phyloP scores from a whole-genome alignment of 2,888 invertebrate species.

The Ecdyonurus torrentis region DNA sequence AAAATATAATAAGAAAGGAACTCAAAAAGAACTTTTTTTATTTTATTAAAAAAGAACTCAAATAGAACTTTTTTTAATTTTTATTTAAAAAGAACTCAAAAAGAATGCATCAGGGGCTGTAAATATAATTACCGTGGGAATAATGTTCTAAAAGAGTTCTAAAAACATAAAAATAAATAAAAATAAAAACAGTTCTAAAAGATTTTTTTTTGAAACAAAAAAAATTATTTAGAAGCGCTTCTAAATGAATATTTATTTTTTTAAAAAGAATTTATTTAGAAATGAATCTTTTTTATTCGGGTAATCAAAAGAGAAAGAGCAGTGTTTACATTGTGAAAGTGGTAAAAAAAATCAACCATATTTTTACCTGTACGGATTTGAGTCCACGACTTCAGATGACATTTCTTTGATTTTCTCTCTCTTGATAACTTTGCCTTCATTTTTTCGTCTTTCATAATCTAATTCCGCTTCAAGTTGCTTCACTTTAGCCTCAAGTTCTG shows the following conservation, averaged over 20 bases:
- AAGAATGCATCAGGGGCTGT: too few species aligned
- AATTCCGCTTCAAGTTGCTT: neutral
- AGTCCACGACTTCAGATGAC: slow-evolving; percentile 93
- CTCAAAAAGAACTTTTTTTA: too few species aligned
- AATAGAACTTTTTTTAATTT: too few species aligned
- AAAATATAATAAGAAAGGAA: too few species aligned
- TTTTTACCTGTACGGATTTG: slow-evolving; percentile 87
- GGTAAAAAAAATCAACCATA: neutral
- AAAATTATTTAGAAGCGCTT: slow-evolving; percentile 10
- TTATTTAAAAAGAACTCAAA: too few species aligned
- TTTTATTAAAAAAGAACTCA: too few species aligned
- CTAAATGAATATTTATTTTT: slow-evolving; percentile 3
- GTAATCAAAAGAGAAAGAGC: slow-evolving; percentile 5
- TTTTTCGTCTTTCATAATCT: slow-evolving; percentile 29
- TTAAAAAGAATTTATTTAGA: slow-evolving; percentile 8
- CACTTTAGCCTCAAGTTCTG: slow-evolving; percentile 41
- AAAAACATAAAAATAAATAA: too few species aligned
- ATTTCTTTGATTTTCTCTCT: slow-evolving; percentile 70
- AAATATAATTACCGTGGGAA: too few species aligned
- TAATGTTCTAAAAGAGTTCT: too few species aligned
- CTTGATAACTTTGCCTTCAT: slow-evolving; percentile 19
- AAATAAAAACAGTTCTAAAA: too few species aligned
- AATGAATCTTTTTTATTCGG: too few species aligned
- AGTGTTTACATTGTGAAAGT: neutral
- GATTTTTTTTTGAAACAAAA: too few species aligned